Conservation (phyloP, 2,113 vertebrate species). For the Nansenia antarctica region DNA sequence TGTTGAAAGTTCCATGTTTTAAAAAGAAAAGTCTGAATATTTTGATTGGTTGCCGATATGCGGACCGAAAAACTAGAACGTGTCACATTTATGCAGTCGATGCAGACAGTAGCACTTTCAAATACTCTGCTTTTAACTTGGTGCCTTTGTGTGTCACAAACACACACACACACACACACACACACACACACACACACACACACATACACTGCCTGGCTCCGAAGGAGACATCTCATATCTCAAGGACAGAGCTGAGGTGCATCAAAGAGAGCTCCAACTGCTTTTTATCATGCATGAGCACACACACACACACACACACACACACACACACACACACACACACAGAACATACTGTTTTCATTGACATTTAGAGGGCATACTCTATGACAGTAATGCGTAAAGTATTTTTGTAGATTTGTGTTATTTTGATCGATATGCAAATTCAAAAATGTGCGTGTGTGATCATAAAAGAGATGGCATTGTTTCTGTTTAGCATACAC, state of each 20-base stretch:
- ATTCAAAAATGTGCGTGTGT: neutral
- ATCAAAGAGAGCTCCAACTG: neutral
- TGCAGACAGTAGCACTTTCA: too few relatives aligned
- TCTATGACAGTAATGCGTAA: neutral
- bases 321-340: neutral
- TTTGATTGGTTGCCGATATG: too few relatives aligned
- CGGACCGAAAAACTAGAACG: too few relatives aligned
- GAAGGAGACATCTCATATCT: slow-evolving; percentile 16
- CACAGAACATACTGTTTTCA: neutral
- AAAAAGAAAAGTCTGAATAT: too few relatives aligned
- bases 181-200: slow-evolving; percentile 20
- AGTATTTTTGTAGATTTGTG: neutral
- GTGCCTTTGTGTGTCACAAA: neutral
- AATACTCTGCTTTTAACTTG: neutral
- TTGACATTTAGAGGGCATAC: neutral
- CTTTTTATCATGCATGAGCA: slow-evolving; percentile 25
- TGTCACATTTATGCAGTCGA: too few relatives aligned
- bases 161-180: slow-evolving; percentile 7
- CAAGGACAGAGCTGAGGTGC: slow-evolving; percentile 29
- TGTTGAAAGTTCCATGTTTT: too few relatives aligned
- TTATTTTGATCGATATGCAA: neutral
- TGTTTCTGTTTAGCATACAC: neutral
- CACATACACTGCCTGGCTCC: neutral
- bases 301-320: neutral
- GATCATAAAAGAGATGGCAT: neutral